These are phyloP conservation scores for Stichodactyla helianthus DNA, from an alignment of 64 coral and sea anemone genomes.

Conservation along the genomic window DNA sequence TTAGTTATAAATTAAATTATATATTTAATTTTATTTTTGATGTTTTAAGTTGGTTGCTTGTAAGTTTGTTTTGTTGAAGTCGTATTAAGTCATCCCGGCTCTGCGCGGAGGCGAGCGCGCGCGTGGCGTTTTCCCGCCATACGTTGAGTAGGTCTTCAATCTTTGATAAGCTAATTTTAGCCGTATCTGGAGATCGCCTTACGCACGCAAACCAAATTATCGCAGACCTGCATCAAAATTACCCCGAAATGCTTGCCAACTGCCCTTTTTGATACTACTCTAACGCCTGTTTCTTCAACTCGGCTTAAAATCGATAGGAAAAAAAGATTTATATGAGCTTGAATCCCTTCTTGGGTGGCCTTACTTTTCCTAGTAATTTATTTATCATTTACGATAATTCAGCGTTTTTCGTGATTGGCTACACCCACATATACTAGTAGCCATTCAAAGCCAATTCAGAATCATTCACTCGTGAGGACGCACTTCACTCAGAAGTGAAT, in stretches of 20 bases:
- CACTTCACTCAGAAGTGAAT: background rate
- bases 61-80: background rate
- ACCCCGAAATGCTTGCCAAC: background rate
- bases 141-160: constrained; percentile 12
- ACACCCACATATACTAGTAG: constrained; percentile 5
- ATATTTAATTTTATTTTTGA: background rate
- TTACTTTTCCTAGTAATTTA: background rate
- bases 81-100: background rate
- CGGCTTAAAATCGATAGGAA: background rate
- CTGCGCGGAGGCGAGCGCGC: constrained; percentile 5
- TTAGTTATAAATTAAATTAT: background rate
- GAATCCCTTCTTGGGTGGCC: background rate
- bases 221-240: background rate
- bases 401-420: background rate
- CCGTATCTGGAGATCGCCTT: constrained; percentile 15
- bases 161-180: constrained; percentile 30
- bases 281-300: background rate
- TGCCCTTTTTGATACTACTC: background rate
- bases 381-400: constrained; percentile 10
- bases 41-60: background rate
- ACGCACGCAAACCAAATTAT: constrained; percentile 24
- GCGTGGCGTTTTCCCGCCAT: constrained; percentile 12
- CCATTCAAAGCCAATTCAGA: constrained; percentile 9
- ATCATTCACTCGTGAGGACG: background rate
- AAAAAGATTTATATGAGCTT: background rate